A percentile compares a stretch with the other conserved stretches of the same genome.
Evolutionary conservation across 2,797 vertebrate genomes (phyloP).

Genomic region (Danionella dracula): DNA sequence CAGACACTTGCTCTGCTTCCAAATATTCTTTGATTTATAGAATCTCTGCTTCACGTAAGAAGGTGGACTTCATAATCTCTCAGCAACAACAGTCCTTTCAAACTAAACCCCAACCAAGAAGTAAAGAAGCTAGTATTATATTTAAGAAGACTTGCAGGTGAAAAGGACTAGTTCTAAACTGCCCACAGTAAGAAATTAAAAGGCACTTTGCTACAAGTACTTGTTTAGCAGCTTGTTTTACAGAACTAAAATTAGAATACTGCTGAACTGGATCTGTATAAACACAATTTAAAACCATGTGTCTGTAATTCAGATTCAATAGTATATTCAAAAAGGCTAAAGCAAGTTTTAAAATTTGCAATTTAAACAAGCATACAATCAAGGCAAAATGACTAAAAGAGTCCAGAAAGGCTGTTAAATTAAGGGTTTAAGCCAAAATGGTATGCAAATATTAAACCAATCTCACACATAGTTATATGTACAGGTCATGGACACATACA

Average conservation of each 20-base stretch:
- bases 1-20: neutral
- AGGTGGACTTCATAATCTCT: constrained; percentile 30
- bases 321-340: neutral
- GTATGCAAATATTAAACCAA: constrained; percentile 42
- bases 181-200: constrained; percentile 36
- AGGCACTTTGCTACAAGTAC: constrained; percentile 41
- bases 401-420: constrained; percentile 55
- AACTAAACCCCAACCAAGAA: constrained; percentile 11
- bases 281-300: constrained; percentile 19
- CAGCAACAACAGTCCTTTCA: constrained; percentile 6
- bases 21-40: too few relatives aligned
- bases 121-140: constrained; percentile 5
- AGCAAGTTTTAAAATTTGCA: too few relatives aligned
- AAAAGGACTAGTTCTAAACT: constrained; percentile 20
- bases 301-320: neutral
- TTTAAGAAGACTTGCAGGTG: too few relatives aligned
- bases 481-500: constrained; percentile 46
- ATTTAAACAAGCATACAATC: constrained; percentile 41
- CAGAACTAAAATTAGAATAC: neutral
- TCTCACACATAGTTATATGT: constrained; percentile 55
- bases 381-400: constrained; percentile 63
- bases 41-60: constrained; percentile 3
- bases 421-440: constrained; percentile 52
- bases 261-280: neutral
- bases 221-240: constrained; percentile 17